Conservation (phyloP, 2,797 vertebrate genomes). For the Hippoglossus hippoglossus region DNA sequence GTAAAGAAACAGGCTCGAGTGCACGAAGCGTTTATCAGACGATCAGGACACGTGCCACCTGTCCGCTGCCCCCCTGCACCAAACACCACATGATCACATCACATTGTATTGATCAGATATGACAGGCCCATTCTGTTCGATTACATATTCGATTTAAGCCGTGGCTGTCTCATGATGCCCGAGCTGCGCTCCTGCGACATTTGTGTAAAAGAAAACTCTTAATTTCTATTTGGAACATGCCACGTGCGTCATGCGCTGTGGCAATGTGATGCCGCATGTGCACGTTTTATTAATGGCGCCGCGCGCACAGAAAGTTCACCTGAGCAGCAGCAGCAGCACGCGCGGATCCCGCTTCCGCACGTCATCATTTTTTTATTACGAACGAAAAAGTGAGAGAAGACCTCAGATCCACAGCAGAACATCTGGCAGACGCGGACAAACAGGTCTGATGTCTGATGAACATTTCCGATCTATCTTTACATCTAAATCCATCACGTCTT, state of each 20-base stretch:
- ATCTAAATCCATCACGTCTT: too few relatives aligned
- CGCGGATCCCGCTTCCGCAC: not conserved
- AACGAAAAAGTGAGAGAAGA: not conserved
- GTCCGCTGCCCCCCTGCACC: conserved; percentile 7
- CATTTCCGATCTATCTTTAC: not conserved
- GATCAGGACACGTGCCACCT: conserved; percentile 35
- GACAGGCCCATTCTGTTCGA: too few relatives aligned
- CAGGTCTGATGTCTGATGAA: conserved; percentile 1
- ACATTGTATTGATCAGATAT: not conserved
- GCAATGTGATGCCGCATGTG: conserved; percentile 70
- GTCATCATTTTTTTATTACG: not conserved
- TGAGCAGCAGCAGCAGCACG: conserved; percentile 17
- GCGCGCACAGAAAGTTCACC: conserved; percentile 45
- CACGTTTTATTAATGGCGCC: conserved; percentile 29
- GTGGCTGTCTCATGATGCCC: too few relatives aligned
- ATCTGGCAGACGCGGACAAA: not conserved
- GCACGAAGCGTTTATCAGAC: not conserved
- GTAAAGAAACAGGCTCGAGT: too few relatives aligned
- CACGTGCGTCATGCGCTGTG: conserved; percentile 60
- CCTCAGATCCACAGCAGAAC: not conserved
- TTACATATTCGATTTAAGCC: not conserved
- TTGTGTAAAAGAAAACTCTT: not conserved
- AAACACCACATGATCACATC: not conserved
- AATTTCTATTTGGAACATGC: not conserved
- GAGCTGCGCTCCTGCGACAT: conserved; percentile 11